These are phyloP conservation scores for Hylia prasina DNA, from an alignment of 2,113 vertebrate genomes.

Conservation along the genomic window DNA sequence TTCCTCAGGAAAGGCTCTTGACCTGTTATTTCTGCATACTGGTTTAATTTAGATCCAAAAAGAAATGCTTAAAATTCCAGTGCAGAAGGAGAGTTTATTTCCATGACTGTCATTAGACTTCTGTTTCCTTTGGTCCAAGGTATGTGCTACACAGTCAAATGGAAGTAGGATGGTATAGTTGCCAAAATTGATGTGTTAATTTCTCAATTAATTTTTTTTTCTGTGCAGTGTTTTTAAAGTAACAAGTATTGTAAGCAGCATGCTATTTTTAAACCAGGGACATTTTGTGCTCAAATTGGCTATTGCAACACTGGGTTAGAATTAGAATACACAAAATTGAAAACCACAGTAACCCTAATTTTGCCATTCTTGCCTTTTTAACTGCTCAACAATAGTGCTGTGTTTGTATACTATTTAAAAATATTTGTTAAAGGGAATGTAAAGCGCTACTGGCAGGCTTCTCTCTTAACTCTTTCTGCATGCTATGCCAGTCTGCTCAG, in stretches of 20 bases:
- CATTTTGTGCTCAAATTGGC: slow-evolving; percentile 51
- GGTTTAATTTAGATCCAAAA: not conserved
- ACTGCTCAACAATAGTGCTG: slow-evolving; percentile 37
- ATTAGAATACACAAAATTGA: slow-evolving; percentile 49
- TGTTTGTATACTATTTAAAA: slow-evolving; percentile 39
- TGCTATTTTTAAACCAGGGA: slow-evolving; percentile 53
- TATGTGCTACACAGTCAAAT: not conserved
- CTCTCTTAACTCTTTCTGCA: slow-evolving; percentile 23
- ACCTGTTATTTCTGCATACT: not conserved
- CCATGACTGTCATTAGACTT: not conserved
- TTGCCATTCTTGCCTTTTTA: slow-evolving; percentile 46
- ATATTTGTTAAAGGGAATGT: slow-evolving; percentile 3
- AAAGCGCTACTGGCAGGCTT: slow-evolving; percentile 33
- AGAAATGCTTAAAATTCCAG: not conserved
- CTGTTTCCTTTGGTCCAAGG: not conserved
- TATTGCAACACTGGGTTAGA: slow-evolving; percentile 45
- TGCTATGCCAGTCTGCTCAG: not conserved
- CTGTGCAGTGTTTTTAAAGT: slow-evolving; percentile 14
- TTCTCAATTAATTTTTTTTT: not conserved
- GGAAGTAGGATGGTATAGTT: not conserved
- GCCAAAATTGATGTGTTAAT: slow-evolving; percentile 19
- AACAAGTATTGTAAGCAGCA: slow-evolving; percentile 8
- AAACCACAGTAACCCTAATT: slow-evolving; percentile 57
- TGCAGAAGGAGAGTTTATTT: not conserved
- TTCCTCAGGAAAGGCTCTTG: not conserved